Conservation (phyloP, 2,888 invertebrate species). For the Andrena minutula region DNA sequence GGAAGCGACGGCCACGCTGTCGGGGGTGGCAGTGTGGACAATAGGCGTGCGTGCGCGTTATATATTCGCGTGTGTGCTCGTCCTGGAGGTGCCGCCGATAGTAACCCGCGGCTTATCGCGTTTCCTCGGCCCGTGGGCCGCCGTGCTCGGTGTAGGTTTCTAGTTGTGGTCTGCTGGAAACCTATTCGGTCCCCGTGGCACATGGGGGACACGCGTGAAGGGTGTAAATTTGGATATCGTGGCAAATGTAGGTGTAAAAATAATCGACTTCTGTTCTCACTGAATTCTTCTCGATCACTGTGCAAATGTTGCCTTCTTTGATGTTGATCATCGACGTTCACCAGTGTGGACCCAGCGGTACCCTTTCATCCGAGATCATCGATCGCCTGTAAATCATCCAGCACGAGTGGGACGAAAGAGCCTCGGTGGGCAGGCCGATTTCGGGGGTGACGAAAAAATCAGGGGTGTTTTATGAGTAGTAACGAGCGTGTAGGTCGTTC, state of each 20-base stretch:
- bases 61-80: conserved; percentile 62
- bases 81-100: conserved; percentile 64
- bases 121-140: conserved; percentile 64
- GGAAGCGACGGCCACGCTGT: conserved; percentile 59
- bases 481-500: conserved; percentile 41
- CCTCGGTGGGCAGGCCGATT: conserved; percentile 42
- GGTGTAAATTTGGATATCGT: no score
- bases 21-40: conserved; percentile 12
- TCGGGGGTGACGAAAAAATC: conserved; percentile 47
- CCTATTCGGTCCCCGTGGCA: no score
- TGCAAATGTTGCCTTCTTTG: no score
- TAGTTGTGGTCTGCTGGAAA: no score
- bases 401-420: conserved; percentile 3
- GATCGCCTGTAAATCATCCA: background rate
- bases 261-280: background rate
- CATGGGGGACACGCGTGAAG: no score
- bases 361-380: conserved; percentile 2
- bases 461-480: conserved; percentile 34
- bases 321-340: background rate
- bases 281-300: no score
- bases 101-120: conserved; percentile 45
- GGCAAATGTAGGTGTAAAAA: background rate
- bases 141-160: background rate
- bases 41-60: conserved; percentile 24
- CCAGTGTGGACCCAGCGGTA: background rate